Conservation (phyloP, 2,888 invertebrate species). For the Fragum fragum region DNA sequence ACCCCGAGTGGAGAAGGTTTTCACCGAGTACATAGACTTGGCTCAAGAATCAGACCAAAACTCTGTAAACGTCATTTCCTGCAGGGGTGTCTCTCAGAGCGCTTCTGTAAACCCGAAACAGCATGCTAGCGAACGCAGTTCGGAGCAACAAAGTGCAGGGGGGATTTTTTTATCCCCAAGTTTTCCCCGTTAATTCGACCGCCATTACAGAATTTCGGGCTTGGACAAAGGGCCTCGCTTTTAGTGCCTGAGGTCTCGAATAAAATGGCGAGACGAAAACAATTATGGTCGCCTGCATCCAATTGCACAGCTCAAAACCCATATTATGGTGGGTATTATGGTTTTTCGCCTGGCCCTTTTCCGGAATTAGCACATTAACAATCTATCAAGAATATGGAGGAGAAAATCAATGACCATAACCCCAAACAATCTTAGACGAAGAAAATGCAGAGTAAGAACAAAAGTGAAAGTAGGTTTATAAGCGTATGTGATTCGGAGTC, state of each 20-base stretch:
- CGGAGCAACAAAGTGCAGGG: not conserved
- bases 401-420: not conserved
- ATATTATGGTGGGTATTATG: not conserved
- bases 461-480: not conserved
- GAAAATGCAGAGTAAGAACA: not conserved
- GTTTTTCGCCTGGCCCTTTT: not conserved
- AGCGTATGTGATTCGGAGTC: too few species aligned
- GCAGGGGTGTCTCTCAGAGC: not conserved
- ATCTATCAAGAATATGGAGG: not conserved
- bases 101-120: not conserved
- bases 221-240: not conserved
- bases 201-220: not conserved
- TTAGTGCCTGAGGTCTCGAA: not conserved
- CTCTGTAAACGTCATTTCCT: not conserved
- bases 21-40: not conserved
- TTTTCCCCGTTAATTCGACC: not conserved
- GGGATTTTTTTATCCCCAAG: not conserved
- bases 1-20: not conserved
- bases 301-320: not conserved
- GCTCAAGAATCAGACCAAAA: not conserved
- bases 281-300: not conserved
- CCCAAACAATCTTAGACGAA: not conserved
- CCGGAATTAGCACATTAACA: not conserved
- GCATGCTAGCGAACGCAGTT: not conserved
- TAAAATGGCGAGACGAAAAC: not conserved